Evolutionary conservation across 2,797 vertebrate species (phyloP), one percentile per base, ranked within the genome.

Genomic region (Prionace glauca): DNA sequence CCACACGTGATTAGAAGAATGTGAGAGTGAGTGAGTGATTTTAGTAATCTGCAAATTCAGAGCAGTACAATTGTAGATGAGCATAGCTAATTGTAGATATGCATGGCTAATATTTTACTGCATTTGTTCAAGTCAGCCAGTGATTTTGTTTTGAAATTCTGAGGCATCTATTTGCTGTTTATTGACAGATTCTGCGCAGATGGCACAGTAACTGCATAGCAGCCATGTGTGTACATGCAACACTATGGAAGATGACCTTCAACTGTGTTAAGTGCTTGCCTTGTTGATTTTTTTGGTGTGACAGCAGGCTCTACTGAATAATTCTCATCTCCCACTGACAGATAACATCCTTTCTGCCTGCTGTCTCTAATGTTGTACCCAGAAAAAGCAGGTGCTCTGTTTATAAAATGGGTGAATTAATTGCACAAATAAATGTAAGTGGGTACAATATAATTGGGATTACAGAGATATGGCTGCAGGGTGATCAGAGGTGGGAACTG

Each of bases 171-270:
- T 96, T 97, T 96, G 96, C 96, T 95, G 81, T 69, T 86, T 22
- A 96, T 96, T 96, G 96, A 96, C 96, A 96, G 96, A 96, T 96
- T 96, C 96, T 96, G 96, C 96, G 96, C 97, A 97, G 97, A 96
- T 96, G 97, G 96, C 95, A 96, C 95, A 60, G 69, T 94, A 94
- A 32, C 93, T 67, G 69, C 96, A 96, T 95, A 96, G 91, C 96
- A 96, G 94, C 95, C 96, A 96, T 96, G 96, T 96, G 96, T 96
- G 95, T 0, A 22, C 96, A 96, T 95, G 95, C 95, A 96, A 91
- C 96, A 95, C 96, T 32, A 41, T 95, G 95, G 96, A 96, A 97
- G 72, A 72, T 97, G 96, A 97, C 96, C 97, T 96, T 96, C 96
- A 96, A 96, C 96, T 96, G 96, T 96, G 96, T 96, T 95, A 95